Evolutionary conservation across 2,113 vertebrate species (phyloP), one percentile per base, ranked within the genome.

Genomic region (Phrynosoma blainvillii): DNA sequence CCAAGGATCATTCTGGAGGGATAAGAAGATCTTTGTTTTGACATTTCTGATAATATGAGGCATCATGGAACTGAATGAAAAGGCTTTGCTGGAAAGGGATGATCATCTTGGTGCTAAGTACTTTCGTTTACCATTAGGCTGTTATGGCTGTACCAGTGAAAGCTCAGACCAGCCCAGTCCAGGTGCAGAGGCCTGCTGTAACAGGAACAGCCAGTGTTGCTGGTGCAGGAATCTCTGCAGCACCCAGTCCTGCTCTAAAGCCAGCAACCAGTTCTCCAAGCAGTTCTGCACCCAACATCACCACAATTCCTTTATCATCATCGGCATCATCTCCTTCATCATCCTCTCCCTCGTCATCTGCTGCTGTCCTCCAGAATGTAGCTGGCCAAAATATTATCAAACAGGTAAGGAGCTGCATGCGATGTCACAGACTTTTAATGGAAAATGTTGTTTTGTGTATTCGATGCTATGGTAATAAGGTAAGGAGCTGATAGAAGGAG

Each of bases 61-160:
- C 66, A 36, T 30, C 12, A 12, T 32, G 10, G 12, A n/a, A 7
- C 5, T 1, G 16, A 62, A n/a, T 52, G 8, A n/a, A 12, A 71
- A 1, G 68, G 27, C 2, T 20, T 14, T 52, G 20, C n/a, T 68
- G 25, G 71, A 21, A 30, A 18, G 5, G 23, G 25, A 30, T 8
- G 13, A 32, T 52, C 36, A 2, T 18, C 36, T 27, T 65, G 18
- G 81, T 76, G 88, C 84, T 56, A 11, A 91, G 36, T 30, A 36
- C 79, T 85, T 12, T 36, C 76, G 36, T 89, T 68, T 87, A n/a
- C 80, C 79, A 85, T 81, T 82, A 98, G 96, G 92, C 98, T 36
- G 96, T 99, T 94, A 97, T 99, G 91, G 98, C 98, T 27, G 92
- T 99, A 87, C 98, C 99, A 2, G 94, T 99, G 62, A 98, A 99